Evolutionary conservation across 2,888 invertebrate species (phyloP).

Genomic region (Drosophila mimica): DNA sequence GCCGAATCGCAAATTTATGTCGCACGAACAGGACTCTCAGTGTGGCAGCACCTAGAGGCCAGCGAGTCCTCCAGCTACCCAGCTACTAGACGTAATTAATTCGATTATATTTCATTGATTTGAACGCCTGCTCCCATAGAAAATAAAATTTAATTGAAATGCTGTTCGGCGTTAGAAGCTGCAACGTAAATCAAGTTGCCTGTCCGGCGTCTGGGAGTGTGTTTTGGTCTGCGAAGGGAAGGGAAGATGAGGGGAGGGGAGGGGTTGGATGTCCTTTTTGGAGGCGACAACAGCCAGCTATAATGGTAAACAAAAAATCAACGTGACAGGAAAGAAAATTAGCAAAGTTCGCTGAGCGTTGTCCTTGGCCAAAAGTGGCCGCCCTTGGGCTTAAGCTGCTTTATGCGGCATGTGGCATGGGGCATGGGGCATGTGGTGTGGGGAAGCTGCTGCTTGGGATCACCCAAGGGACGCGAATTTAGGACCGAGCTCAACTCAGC

Average conservation of each 20-base stretch:
- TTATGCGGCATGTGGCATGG: slow-evolving; percentile 40
- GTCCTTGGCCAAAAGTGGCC: slow-evolving; percentile 63
- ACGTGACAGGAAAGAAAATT: slow-evolving; percentile 81
- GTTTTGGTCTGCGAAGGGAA: too few relatives aligned
- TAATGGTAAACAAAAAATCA: slow-evolving; percentile 82
- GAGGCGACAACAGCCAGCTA: slow-evolving; percentile 76
- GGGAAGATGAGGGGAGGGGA: background rate
- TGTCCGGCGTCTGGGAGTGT: background rate
- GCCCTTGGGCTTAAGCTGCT: slow-evolving; percentile 71
- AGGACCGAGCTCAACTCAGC: slow-evolving; percentile 35
- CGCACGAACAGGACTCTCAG: slow-evolving; percentile 47
- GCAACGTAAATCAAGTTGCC: slow-evolving; percentile 77
- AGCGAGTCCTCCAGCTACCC: slow-evolving; percentile 10
- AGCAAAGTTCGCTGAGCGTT: slow-evolving; percentile 70
- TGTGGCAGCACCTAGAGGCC: slow-evolving; percentile 43
- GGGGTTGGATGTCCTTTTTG: slow-evolving; percentile 36
- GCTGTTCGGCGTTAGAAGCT: slow-evolving; percentile 60
- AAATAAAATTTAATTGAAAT: slow-evolving; percentile 84
- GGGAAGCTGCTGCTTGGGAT: slow-evolving; percentile 11
- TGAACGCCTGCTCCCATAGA: slow-evolving; percentile 76
- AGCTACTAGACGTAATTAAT: slow-evolving; percentile 82
- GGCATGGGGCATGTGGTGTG: background rate
- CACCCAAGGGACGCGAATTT: slow-evolving; percentile 67
- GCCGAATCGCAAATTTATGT: slow-evolving; percentile 78
- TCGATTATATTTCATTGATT: slow-evolving; percentile 85